Conservation (phyloP, 2,113 vertebrate genomes). For the Ammodytes dubius region DNA sequence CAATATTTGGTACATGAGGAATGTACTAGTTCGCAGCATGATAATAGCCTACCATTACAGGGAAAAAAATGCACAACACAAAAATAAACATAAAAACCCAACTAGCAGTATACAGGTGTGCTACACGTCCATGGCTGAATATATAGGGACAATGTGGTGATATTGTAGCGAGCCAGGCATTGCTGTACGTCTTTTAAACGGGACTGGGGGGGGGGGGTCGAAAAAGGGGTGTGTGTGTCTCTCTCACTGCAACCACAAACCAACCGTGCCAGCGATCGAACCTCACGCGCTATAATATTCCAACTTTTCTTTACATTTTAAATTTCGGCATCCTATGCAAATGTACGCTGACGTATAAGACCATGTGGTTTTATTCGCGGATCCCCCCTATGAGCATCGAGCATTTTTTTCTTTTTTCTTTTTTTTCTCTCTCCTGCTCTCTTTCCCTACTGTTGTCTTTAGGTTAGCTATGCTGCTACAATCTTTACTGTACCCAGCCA, state of each 20-base stretch:
- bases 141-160: neutral
- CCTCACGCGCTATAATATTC: neutral
- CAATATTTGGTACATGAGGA: no score
- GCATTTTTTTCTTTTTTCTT: slow-evolving; percentile 73
- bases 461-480: slow-evolving; percentile 83
- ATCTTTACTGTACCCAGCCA: slow-evolving; percentile 79
- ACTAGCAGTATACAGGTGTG: neutral
- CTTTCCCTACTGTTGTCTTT: slow-evolving; percentile 77
- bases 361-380: slow-evolving; percentile 96
- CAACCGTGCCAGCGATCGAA: slow-evolving; percentile 36
- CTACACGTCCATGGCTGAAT: neutral
- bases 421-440: neutral
- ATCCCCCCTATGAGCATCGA: slow-evolving; percentile 91
- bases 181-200: neutral
- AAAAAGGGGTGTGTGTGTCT: slow-evolving; percentile 17
- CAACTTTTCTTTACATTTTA: slow-evolving; percentile 73
- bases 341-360: slow-evolving; percentile 94
- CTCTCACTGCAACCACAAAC: slow-evolving; percentile 23
- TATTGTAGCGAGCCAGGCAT: slow-evolving; percentile 2
- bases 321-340: slow-evolving; percentile 93
- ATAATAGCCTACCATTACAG: no score
- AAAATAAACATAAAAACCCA: neutral
- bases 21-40: no score
- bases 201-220: slow-evolving; percentile 36
- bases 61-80: no score